A percentile compares a stretch with the other conserved stretches of the same genome.
Evolutionary conservation across 1,140 invertebrate genomes (phyloP).

Genomic region (Sesamia nonagrioides): DNA sequence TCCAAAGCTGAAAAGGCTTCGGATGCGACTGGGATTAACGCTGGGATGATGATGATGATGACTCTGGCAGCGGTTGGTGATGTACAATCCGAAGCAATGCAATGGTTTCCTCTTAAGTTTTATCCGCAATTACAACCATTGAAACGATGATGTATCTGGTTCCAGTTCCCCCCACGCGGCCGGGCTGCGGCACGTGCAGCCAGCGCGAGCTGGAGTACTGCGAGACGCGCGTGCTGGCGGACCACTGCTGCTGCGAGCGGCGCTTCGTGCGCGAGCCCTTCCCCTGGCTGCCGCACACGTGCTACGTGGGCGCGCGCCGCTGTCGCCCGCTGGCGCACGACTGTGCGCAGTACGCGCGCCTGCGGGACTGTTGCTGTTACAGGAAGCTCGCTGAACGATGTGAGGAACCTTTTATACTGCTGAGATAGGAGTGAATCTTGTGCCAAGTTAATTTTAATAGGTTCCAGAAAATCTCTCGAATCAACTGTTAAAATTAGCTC

Average conservation of each 20-base stretch:
- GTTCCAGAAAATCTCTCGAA: too few relatives aligned
- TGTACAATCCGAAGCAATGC: too few relatives aligned
- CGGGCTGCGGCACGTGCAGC: constrained; percentile 90
- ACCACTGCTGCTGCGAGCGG: constrained; percentile 92
- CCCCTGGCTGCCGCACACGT: constrained; percentile 91
- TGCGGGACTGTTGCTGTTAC: constrained; percentile 91
- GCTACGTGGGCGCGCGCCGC: constrained; percentile 88
- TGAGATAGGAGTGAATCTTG: too few relatives aligned
- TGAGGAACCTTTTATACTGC: constrained; percentile 49
- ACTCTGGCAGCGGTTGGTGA: too few relatives aligned
- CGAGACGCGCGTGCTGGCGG: constrained; percentile 88
- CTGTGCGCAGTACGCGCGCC: constrained; percentile 89
- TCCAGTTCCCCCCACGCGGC: constrained; percentile 83
- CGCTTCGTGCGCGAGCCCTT: constrained; percentile 89
- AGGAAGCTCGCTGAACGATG: constrained; percentile 86
- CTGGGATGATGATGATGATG: too few relatives aligned
- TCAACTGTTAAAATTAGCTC: too few relatives aligned
- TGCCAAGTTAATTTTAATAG: too few relatives aligned
- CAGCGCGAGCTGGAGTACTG: constrained; percentile 90
- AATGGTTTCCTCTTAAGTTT: too few relatives aligned
- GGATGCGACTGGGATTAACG: too few relatives aligned
- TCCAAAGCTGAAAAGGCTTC: too few relatives aligned
- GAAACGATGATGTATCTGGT: neutral
- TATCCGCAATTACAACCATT: neutral
- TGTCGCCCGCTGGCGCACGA: constrained; percentile 89